Evolutionary conservation across 2,113 vertebrate genomes (phyloP), one percentile per base, ranked within the genome.

Genomic region (Ophthalmolycus amberensis): DNA sequence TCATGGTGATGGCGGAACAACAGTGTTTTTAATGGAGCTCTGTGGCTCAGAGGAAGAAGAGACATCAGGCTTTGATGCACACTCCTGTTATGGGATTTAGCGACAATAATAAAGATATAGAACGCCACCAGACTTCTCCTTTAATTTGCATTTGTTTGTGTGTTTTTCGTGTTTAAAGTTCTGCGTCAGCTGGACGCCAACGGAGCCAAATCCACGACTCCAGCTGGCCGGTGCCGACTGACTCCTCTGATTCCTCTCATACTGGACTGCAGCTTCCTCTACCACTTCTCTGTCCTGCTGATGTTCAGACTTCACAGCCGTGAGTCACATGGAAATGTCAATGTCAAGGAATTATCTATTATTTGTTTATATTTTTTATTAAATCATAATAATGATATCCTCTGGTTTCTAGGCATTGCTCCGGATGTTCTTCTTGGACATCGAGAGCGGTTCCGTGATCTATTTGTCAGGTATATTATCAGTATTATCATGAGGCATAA

Each of bases 221-320:
- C 95, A 0, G 96, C 97, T 0, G 97, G 98, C 22, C 97, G 98
- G 91, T 99, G 98, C 87, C 95, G 98, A 46, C 95, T 99, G 92
- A 96, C 97, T 0, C 98, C 98, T 0, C 96, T 99, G 88, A 98
- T 99, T 75, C 97, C 97, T 54, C 96, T 99, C 86, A 96, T 99
- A 75, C 97, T 97, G 93, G 98, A 99, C 95, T 97, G 97, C 93
- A 98, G 98, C 89, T 97, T 96, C 60, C 97, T 99, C 46, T 99
- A 99, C 93, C 97, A 99, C 94, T 98, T 98, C 91, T 92, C 95
- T 0, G 98, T 99, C 83, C 97, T 95, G 83, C 84, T 98, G 25
- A 90, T 99, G 95, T 99, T 99, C 93, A 97, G 97, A 74, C 96
- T 99, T 22, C 98, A 99, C 91, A 95, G 97, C 69, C 96, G 98